Evolutionary conservation across 2,797 vertebrate genomes (phyloP).

Genomic region (Scarus forsteni): DNA sequence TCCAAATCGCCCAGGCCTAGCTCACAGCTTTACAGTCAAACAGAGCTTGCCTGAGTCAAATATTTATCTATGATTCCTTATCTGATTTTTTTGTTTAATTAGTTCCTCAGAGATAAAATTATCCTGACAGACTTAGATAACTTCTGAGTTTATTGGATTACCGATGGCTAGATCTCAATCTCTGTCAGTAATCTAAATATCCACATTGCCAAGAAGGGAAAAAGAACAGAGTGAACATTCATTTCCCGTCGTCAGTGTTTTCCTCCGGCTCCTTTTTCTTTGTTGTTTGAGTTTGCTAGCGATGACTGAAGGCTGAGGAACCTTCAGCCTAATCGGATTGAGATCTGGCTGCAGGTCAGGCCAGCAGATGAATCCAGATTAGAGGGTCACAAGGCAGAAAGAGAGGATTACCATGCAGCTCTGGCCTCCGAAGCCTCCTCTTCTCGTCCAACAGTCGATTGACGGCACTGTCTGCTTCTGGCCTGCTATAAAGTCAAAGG

Average conservation of each 20-base stretch:
- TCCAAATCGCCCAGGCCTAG: too few species aligned
- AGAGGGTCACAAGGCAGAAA: constrained; percentile 88
- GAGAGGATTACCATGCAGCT: constrained; percentile 84
- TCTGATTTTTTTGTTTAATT: constrained; percentile 29
- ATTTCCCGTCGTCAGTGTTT: background rate
- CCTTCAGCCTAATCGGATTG: constrained; percentile 88
- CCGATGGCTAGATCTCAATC: constrained; percentile 22
- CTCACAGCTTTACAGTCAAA: constrained; percentile 4
- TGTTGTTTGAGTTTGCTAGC: constrained; percentile 37
- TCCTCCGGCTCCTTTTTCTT: constrained; percentile 13
- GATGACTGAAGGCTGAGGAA: constrained; percentile 57
- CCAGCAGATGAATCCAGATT: constrained; percentile 88
- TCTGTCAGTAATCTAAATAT: constrained; percentile 38
- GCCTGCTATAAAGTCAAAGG: constrained; percentile 21
- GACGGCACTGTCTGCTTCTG: constrained; percentile 30
- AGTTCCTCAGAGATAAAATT: constrained; percentile 24
- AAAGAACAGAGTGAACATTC: background rate
- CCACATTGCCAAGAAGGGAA: background rate
- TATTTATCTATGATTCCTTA: constrained; percentile 27
- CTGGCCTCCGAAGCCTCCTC: constrained; percentile 49
- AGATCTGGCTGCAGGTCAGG: constrained; percentile 80
- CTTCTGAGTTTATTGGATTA: constrained; percentile 38
- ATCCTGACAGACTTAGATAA: constrained; percentile 15
- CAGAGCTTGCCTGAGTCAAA: background rate
- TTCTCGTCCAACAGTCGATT: constrained; percentile 34